Evolutionary conservation across 2,797 vertebrate species (phyloP).

Genomic region (Pteronotus mesoamericanus): DNA sequence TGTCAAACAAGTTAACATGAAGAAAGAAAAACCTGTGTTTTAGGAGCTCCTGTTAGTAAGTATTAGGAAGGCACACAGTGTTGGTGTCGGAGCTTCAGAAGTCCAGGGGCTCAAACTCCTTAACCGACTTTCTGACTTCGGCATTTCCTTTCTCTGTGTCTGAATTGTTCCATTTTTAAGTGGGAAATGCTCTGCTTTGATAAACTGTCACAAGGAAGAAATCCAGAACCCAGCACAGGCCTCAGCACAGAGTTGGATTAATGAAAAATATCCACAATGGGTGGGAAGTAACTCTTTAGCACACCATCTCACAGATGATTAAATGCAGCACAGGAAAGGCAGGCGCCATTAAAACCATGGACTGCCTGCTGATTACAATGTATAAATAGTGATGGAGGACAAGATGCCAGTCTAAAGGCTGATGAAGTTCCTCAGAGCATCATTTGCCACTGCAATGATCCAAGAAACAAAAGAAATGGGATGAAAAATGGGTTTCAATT

Average conservation of each 20-base stretch:
- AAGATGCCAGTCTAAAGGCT: not conserved
- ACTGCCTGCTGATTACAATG: not conserved
- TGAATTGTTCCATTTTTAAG: not conserved
- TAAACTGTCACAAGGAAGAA: not conserved
- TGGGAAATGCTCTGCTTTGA: not conserved
- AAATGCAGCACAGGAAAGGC: not conserved
- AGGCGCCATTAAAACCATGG: not conserved
- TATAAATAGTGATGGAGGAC: not conserved
- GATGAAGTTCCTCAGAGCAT: not conserved
- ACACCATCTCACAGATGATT: not conserved
- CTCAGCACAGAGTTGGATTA: not conserved
- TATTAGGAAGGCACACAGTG: not conserved
- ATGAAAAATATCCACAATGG: not conserved
- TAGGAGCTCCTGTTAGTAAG: not conserved
- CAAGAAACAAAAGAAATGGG: constrained; percentile 15
- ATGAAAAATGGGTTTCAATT: constrained; percentile 1
- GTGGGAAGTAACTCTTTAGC: not conserved
- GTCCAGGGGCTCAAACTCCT: not conserved
- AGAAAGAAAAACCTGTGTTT: constrained; percentile 4
- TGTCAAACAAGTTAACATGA: constrained; percentile 37
- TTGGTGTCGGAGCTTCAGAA: not conserved
- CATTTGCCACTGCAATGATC: not conserved
- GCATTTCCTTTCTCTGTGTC: not conserved
- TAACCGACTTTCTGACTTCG: not conserved
- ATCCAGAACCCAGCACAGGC: not conserved